These are phyloP conservation scores for Catonia carolina DNA, from an alignment of 2,888 invertebrate genomes.

Conservation along the genomic window DNA sequence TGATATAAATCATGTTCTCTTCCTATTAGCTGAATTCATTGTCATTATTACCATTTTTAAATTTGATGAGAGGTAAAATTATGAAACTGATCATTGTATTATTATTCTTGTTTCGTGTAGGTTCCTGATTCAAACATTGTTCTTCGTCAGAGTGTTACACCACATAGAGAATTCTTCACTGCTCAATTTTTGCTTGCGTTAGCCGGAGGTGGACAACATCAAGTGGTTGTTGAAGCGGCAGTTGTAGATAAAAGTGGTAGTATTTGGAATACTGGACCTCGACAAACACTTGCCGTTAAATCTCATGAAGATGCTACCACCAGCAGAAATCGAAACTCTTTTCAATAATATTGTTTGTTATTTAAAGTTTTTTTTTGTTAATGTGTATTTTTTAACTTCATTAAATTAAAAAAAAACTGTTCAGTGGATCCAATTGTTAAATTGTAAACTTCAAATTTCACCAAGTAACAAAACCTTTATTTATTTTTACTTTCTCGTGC, in stretches of 20 bases:
- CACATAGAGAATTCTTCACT: slow-evolving; percentile 90
- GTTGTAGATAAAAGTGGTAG: slow-evolving; percentile 77
- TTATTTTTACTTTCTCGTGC: too few species aligned
- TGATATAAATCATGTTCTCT: too few species aligned
- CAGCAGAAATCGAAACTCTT: slow-evolving; percentile 19
- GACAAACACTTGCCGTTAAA: slow-evolving; percentile 66
- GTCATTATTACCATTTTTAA: not conserved
- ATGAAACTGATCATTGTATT: too few species aligned
- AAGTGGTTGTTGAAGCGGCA: slow-evolving; percentile 75
- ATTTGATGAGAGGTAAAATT: too few species aligned
- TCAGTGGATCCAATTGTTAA: too few species aligned
- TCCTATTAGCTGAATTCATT: not conserved
- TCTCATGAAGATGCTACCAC: slow-evolving; percentile 55
- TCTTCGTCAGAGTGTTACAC: slow-evolving; percentile 74
- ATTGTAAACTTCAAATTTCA: too few species aligned
- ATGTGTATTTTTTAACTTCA: too few species aligned
- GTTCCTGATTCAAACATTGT: slow-evolving; percentile 25
- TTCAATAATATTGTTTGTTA: too few species aligned
- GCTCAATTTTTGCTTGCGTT: slow-evolving; percentile 83
- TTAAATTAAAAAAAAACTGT: too few species aligned
- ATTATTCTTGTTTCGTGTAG: slow-evolving; percentile 7
- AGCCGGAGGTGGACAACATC: slow-evolving; percentile 58
- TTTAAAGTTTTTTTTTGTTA: too few species aligned
- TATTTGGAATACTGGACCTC: slow-evolving; percentile 86
- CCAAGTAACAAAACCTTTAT: too few species aligned